Conservation (phyloP, 1,140 invertebrate species). For the Platorchestia sp. region DNA sequence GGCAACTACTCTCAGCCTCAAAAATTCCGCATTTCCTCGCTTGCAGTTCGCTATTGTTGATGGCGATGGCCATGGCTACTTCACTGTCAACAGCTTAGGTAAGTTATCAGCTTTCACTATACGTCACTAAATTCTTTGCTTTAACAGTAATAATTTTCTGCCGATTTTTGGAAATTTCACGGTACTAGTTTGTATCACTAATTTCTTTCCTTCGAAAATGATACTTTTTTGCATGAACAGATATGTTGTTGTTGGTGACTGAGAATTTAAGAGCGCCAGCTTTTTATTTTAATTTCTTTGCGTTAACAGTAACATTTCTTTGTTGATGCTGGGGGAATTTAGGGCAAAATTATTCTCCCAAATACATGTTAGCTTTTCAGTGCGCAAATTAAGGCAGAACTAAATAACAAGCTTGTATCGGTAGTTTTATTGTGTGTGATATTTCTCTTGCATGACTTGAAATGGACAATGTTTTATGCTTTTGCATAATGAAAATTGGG, state of each 20-base stretch:
- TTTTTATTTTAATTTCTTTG: too few relatives aligned
- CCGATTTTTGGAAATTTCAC: not conserved
- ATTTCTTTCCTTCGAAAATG: too few relatives aligned
- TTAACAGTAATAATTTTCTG: not conserved
- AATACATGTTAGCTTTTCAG: too few relatives aligned
- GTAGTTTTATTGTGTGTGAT: not conserved
- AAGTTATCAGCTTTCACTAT: not conserved
- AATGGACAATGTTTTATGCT: too few relatives aligned
- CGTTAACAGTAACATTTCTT: not conserved
- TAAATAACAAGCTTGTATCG: not conserved
- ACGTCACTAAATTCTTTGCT: not conserved
- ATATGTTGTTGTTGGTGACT: too few relatives aligned
- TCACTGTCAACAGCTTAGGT: constrained; percentile 34
- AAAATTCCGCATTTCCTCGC: not conserved
- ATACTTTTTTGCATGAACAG: too few relatives aligned
- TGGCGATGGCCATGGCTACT: constrained; percentile 25
- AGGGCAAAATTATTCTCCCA: too few relatives aligned
- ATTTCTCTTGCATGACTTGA: too few relatives aligned
- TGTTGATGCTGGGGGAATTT: not conserved
- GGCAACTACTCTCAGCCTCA: constrained; percentile 48
- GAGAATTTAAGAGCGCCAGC: too few relatives aligned
- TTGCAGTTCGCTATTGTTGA: constrained; percentile 33
- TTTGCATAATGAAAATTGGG: too few relatives aligned
- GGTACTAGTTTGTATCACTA: not conserved
- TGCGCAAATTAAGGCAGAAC: not conserved